Base-by-base conservation (phyloP, 2,888 invertebrate genomes). In the Ectobius pallidus region DNA sequence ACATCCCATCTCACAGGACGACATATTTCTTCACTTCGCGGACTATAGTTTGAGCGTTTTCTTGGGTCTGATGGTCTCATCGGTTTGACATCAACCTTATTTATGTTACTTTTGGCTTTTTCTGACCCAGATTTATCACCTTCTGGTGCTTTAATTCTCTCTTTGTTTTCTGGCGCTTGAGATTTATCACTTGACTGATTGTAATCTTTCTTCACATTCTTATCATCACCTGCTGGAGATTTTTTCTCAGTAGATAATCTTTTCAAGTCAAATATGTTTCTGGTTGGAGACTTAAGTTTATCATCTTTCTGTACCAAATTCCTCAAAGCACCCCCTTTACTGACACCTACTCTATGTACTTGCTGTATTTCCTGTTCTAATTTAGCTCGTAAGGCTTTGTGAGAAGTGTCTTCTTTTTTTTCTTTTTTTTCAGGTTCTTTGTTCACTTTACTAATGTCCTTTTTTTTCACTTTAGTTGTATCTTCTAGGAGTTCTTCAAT, bases 271-370 rank as follows among this genome's bases (percentile, higher is more conserved):
- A 22, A 7, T 30, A 14, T 67, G 20, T 25, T 55, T 70, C 20
- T 70, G 42, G 44, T 58, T 39, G 72, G 69, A 22, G 52, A 39
- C 16, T 44, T 74, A 7, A 52, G 22, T 61, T 46, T 67, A 14
- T 55, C 67, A 62, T 73, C 74, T 68, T 75, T 72, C 39, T 69
- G 39, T 14, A 70, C 70, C 39, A 74, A 30, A 44, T 69, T 49
- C 22, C 75, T 58, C 18, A 75, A 42, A 39, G 75, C 71, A 22
- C 75, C 74, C 9, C 76, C 73, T 27, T 72, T 67, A 49, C 75
- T 73, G 20, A 75, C 69, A 16, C 76, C 75, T 14, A 77, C 75
- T 39, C 75, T 58, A 69, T 76, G 76, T 22, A 76, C 75, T 61
- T 72, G 72, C 22, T 71, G 61, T 20, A 76, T 76, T 46, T 76